These are phyloP conservation scores for Ligdia adustata DNA, from an alignment of 2,888 invertebrate species.

Conservation along the genomic window DNA sequence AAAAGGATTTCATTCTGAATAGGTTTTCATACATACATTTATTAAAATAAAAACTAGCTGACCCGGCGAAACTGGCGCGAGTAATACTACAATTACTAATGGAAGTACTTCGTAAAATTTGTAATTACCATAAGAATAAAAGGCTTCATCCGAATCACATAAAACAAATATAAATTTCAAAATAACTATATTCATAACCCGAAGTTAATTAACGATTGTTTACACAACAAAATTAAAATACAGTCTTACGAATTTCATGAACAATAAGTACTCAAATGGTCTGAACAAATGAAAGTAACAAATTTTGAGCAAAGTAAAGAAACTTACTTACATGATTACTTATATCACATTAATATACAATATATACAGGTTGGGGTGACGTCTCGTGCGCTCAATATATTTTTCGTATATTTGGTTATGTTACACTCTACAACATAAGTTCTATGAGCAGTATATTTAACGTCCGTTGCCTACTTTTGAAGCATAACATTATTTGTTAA, in stretches of 20 bases:
- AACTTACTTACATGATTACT: constrained; percentile 57
- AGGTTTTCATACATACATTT: no score
- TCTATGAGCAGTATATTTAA: no score
- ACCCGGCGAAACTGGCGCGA: no score
- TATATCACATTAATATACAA: constrained; percentile 72
- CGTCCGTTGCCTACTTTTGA: no score
- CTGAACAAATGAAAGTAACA: constrained; percentile 44
- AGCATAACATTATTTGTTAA: no score
- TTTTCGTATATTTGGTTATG: no score
- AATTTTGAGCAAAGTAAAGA: constrained; percentile 47
- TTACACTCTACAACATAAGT: no score
- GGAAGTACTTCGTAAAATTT: background rate
- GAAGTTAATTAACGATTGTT: constrained; percentile 75
- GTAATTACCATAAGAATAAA: constrained; percentile 1
- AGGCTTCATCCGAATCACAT: no score
- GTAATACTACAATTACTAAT: no score
- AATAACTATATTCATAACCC: constrained; percentile 80
- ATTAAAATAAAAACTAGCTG: no score
- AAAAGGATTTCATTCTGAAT: no score
- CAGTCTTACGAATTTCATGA: constrained; percentile 83
- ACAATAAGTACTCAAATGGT: constrained; percentile 77
- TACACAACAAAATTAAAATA: constrained; percentile 80
- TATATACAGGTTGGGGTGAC: constrained; percentile 56
- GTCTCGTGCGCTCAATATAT: constrained; percentile 51
- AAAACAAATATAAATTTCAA: constrained; percentile 28